Percentiles rank a stretch among this genome's conserved stretches.
Evolutionary conservation across 2,888 invertebrate genomes (phyloP).

Genomic region (Macrostomum cliftonense): DNA sequence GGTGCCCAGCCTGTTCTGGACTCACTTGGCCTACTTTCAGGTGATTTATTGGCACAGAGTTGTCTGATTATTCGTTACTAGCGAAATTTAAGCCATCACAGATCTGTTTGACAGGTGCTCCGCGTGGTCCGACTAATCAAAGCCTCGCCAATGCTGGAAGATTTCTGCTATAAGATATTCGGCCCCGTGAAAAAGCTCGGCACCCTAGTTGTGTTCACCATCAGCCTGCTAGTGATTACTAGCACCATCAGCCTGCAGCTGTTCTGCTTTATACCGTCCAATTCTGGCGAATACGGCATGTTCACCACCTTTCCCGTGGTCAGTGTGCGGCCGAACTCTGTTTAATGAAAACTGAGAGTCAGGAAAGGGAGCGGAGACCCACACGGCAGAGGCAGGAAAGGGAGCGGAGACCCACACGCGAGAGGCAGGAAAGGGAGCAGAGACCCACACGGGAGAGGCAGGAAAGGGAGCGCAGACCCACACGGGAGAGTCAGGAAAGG

Average conservation of each 20-base stretch:
- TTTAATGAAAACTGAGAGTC: not conserved
- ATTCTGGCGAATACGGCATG: constrained; percentile 51
- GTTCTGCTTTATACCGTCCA: constrained; percentile 61
- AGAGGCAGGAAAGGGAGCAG: no score
- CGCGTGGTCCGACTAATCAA: constrained; percentile 84
- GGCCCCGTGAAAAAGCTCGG: constrained; percentile 83
- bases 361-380: not conserved
- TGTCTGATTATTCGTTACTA: constrained; percentile 3
- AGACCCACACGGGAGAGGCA: no score
- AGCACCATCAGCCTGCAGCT: constrained; percentile 97
- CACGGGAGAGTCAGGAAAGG: no score
- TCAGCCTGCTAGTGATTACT: constrained; percentile 91
- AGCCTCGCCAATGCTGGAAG: constrained; percentile 91
- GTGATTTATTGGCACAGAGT: constrained; percentile 37
- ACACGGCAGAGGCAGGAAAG: no score
- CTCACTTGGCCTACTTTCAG: constrained; percentile 87
- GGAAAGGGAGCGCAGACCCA: no score
- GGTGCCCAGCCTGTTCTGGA: constrained; percentile 62
- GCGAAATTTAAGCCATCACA: no score
- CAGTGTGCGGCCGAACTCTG: constrained; percentile 15
- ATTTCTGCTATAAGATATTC: constrained; percentile 55
- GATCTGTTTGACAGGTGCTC: no score
- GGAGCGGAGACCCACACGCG: no score
- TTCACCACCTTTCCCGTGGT: constrained; percentile 94
- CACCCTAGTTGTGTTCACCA: constrained; percentile 93